Evolutionary conservation across 2,888 invertebrate species (phyloP), one percentile per base, ranked within the genome.

Genomic region (Hirtodrosophila trivittata): DNA sequence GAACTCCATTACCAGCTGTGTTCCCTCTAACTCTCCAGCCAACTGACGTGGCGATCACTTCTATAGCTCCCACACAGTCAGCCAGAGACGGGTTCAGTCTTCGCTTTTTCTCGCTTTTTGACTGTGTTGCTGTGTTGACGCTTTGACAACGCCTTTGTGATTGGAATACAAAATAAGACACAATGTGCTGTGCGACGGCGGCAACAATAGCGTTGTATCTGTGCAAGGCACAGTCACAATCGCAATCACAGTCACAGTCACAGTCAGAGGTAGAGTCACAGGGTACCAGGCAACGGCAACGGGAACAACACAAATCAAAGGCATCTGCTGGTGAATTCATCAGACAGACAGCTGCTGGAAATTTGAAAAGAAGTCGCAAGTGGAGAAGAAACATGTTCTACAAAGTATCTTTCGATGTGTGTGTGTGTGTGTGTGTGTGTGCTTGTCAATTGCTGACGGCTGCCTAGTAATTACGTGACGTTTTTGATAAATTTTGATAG

Each of bases 101-200:
- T 21, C 18, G 55, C 30, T 39, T 45, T 50, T 35, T 47, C 41
- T 52, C 62, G 75, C 64, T 47, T 78, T 86, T 76, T 87, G 80
- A 77, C 87, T 77, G 76, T 86, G n/a, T n/a, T n/a, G n/a, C n/a
- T n/a, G n/a, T 82, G 89, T 85, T 78, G 78, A 77, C 80, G 85
- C 76, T 77, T 76, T 78, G 81, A 77, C 77, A 76, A 77, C 76
- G 80, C 75, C 80, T 77, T 75, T 83, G 81, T 82, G 84, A 75
- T 77, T 80, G 77, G 88, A 88, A 88, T 87, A 87, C 72, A 67
- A 86, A 86, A 86, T 87, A 67, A 72, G 77, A 65, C 42, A 62
- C 71, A 78, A 67, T 64, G 41, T 38, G 33, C 12, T 30, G 26
- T 56, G 58, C 39, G 47, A 60, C 62, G 50, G n/a, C 50, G 37